Base-by-base conservation (phyloP, 2,797 vertebrate genomes). In the Galaxias olidus region DNA sequence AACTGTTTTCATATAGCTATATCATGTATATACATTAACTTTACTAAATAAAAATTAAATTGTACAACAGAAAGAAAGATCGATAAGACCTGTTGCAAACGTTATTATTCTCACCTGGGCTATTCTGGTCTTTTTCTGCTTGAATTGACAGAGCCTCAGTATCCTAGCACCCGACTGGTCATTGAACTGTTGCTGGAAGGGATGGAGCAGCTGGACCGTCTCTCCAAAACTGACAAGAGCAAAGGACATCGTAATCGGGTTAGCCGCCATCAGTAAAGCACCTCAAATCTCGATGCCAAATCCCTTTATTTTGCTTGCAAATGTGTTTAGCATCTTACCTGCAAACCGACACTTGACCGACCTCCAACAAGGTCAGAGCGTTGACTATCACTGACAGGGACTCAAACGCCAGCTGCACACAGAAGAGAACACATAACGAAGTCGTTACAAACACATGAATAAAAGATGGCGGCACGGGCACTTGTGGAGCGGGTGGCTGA, bases 121-220 rank as follows among this genome's bases (percentile, higher is more conserved):
- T 85, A 99, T 97, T 77, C 93, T 94, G 59, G 97, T 99, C 88
- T 99, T 98, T 91, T 96, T 99, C 84, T 99, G 98, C 52, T 98
- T 94, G 86, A 99, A 99, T 87, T 94, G 95, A 87, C 98, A 99
- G 17, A 96, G 93, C 13, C 92, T 84, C 54, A 99, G 77, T 69
- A 99, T 95, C 69, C 91, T 92, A 44, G 95, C 92, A 20, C 98
- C 98, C 0, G 96, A 96, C 69, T 93, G 92, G 17, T 98, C 95
- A 69, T 72, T 95, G 74, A 99, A 99, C 84, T 94, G 96, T 71
- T 98, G 94, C 0, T 97, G 95, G 89, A 99, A 98, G 0, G 98
- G 98, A 71, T 99, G 98, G 65, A 99, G 91, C 53, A 99, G 90
- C 81, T 95, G 96, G 71, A 96, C 92, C 0, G 91, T 93, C 76